Evolutionary conservation across 1,140 invertebrate genomes (phyloP), one percentile per base, ranked within the genome.

Genomic region (Rhizoglyphus robini): DNA sequence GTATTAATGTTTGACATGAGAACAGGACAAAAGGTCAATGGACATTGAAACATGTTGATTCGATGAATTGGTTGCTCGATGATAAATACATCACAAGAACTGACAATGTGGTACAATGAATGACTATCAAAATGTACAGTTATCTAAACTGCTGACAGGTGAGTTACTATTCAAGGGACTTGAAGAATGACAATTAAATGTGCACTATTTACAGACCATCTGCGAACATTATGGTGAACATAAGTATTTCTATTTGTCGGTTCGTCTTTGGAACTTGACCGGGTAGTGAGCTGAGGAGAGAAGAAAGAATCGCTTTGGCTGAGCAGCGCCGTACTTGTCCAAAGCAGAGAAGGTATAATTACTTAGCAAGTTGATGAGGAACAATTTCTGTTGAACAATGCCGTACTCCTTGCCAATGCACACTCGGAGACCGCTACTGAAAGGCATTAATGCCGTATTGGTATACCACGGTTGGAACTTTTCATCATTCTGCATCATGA

Each of bases 301-400:
- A n/a, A 60, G 30, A 32, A 60, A 60, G 29, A 29, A 29, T 3
- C 15, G 27, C 13, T 23, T 15, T 2, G 58, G 58, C 18, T 60
- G 32, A 20, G 15, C n/a, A n/a, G 15, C 30, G 25, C 58, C 58
- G 36, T 20, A 60, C 3, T n/a, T 34, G 27, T 60, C 48, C 25
- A 68, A 30, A 25, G 69, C 65, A 30, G 69, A 63, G 4, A 71
- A 20, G 23, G 63, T 47, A 34, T 68, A 69, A 47, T 67, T 65
- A 25, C 67, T 23, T 3, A 81, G 64, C 4, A 80, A 69, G 4
- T 74, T 70, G 0, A 78, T 73, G 15, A 83, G 68, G 4, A 81
- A 70, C 0, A 78, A 76, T 72, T 83, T 82, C 48, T 79, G 74
- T 72, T 83, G 61, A 13, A 63, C 18, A 13, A 63, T 2, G 18